Evolutionary conservation across 2,113 vertebrate genomes (phyloP).

Genomic region (Muscicapa adusta): DNA sequence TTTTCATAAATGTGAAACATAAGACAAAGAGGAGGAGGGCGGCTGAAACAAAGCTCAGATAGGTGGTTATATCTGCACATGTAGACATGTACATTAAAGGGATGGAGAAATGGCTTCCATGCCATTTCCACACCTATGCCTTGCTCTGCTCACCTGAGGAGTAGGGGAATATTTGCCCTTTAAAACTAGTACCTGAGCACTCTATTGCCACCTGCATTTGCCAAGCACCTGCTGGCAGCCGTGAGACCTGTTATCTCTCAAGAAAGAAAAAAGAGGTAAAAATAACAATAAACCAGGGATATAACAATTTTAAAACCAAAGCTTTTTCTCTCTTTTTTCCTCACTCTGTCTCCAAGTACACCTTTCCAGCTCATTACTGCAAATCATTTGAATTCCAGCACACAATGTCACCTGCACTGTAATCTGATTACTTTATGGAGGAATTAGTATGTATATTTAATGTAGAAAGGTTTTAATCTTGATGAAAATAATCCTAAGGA

Average conservation of each 20-base stretch:
- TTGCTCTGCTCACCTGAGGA: neutral
- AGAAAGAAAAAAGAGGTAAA: constrained; percentile 55
- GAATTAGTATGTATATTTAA: constrained; percentile 99
- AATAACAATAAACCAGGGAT: constrained; percentile 58
- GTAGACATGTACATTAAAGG: rapidly evolving
- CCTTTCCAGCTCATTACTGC: constrained; percentile 90
- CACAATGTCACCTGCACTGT: constrained; percentile 97
- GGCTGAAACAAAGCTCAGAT: neutral
- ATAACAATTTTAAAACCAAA: constrained; percentile 75
- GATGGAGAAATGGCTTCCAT: neutral
- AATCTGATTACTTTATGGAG: constrained; percentile 97
- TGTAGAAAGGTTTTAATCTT: constrained; percentile 95
- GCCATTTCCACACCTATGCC: neutral
- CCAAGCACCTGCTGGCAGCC: neutral
- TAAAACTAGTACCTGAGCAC: neutral
- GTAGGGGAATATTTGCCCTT: neutral
- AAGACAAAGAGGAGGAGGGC: neutral
- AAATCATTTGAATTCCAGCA: constrained; percentile 86
- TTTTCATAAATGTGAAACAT: neutral
- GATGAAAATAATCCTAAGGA: constrained; percentile 96
- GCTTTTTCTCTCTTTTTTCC: constrained; percentile 65
- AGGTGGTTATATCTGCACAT: too few relatives aligned
- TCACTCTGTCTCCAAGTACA: constrained; percentile 72
- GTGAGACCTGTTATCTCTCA: constrained; percentile 27
- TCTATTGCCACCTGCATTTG: neutral